Evolutionary conservation across 2,888 invertebrate species (phyloP).

Genomic region (Lottia scabra): DNA sequence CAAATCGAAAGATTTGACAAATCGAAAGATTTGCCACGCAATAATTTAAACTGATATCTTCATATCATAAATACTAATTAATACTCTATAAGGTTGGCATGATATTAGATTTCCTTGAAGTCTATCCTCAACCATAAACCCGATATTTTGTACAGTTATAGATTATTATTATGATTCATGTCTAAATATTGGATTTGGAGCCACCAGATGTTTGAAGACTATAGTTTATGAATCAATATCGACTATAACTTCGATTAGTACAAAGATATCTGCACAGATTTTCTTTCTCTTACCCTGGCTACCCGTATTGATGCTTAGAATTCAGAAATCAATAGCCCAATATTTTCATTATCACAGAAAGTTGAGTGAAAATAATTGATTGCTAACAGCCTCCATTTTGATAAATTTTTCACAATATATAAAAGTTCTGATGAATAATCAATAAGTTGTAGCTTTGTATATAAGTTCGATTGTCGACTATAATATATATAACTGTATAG

Average conservation of each 20-base stretch:
- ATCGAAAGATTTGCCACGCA: no score
- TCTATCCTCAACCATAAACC: no score
- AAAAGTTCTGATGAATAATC: neutral
- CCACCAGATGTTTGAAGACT: neutral
- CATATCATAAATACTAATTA: no score
- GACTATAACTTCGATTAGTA: neutral
- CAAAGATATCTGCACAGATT: neutral
- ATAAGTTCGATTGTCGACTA: neutral
- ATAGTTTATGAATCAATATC: neutral
- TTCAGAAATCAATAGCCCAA: neutral
- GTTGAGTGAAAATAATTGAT: neutral
- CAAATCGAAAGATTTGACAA: no score
- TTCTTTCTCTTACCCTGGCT: neutral
- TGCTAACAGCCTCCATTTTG: neutral
- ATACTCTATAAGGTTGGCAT: no score
- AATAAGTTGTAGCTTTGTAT: neutral
- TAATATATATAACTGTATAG: no score
- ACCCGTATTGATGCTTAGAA: neutral
- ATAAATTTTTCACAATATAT: neutral
- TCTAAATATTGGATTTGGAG: neutral
- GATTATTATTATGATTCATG: neutral
- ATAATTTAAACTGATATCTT: no score
- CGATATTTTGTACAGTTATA: no score
- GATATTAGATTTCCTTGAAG: no score
- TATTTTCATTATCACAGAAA: neutral